Base-by-base conservation (phyloP, 2,888 invertebrate species). In the Hyppa rectilinea region DNA sequence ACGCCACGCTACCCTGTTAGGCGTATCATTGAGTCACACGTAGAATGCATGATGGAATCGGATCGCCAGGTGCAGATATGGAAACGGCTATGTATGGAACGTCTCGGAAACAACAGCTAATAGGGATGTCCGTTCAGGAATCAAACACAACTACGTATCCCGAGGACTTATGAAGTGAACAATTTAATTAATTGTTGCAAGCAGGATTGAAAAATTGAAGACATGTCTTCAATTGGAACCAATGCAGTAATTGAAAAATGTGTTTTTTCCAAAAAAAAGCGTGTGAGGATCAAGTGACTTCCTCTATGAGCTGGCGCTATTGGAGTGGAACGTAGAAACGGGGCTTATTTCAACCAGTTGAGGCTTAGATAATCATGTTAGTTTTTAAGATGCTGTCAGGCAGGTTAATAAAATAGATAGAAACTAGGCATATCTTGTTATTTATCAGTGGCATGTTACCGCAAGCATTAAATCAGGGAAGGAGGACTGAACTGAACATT, bases 61-160 rank as follows among this genome's bases (percentile, higher is more conserved):
- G 50, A 61, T 82, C 20, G 23, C 56, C 34, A 59, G 60, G 20
- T 45, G 36, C 56, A 58, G 49, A 58, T 53, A 62, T 58, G 67
- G 79, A 76, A 73, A 71, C 72, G 69, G 79, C 83, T 80, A 84
- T 82, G 81, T 80, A 75, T 71, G 70, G 34, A 29, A 59, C 55
- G 75, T 74, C 43, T 63, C 64, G 61, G 72, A 75, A 56, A 69
- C 66, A 58, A 40, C 45, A 45, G 58, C 53, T 84, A 78, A 85
- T 84, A 81, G 71, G 85, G 68, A 81, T 67, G 60, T 84, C 82
- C 80, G 83, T 36, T 55, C 40, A 78, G 59, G 85, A 78, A 79
- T 72, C 85, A 82, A 80, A 82, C 59, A 75, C 59, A 60, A 58
- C 47, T 66, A 52, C 59, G 34, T 69, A 62, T 72, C 65, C 55